Conservation (phyloP, 2,113 vertebrate species). For the Nesoenas mayeri region DNA sequence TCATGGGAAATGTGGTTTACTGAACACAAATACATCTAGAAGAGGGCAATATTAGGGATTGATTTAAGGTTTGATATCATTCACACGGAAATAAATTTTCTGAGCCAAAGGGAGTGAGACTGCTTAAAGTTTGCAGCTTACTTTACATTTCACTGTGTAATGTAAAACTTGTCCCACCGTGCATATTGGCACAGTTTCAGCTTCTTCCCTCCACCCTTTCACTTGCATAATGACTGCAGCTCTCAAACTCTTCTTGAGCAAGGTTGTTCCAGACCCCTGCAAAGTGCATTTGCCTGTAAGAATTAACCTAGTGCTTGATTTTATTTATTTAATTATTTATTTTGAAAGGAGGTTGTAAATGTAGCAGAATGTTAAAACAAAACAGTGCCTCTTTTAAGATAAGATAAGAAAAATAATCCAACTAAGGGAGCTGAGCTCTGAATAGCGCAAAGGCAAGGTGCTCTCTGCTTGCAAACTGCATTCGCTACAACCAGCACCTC, state of each 20-base stretch:
- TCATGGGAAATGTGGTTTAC: background rate
- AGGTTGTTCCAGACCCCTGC: background rate
- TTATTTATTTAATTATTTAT: background rate
- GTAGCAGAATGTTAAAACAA: background rate
- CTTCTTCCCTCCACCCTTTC: background rate
- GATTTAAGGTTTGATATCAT: background rate
- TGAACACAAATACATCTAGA: background rate
- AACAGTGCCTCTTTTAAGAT: background rate
- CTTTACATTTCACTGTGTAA: background rate
- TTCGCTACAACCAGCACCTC: background rate
- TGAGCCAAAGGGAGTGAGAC: background rate
- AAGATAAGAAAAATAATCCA: background rate
- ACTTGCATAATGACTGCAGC: background rate
- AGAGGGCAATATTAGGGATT: background rate
- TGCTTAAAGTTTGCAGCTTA: background rate
- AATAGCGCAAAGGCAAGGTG: accelerated
- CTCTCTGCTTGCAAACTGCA: background rate
- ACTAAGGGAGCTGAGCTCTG: background rate
- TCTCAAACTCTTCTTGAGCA: background rate
- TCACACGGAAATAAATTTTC: background rate
- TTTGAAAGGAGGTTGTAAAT: background rate
- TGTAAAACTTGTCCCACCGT: background rate
- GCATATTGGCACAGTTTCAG: background rate
- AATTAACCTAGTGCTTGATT: background rate
- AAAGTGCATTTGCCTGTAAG: background rate